Conservation (phyloP, 92 coral and sea anemone genomes). For the Palythoa caribaeorum region DNA sequence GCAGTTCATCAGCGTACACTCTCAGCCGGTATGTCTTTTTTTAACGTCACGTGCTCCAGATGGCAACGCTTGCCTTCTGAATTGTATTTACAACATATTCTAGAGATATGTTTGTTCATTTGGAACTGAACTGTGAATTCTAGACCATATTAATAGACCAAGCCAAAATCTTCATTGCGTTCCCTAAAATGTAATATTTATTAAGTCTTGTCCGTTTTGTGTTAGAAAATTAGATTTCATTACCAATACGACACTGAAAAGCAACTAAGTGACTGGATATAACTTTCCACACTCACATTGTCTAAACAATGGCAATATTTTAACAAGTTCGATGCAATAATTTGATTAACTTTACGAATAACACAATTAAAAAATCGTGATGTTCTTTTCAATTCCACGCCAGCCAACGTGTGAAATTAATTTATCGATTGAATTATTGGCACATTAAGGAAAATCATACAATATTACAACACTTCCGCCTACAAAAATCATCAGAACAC, state of each 20-base stretch:
- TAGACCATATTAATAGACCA: background rate
- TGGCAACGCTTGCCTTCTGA: conserved; percentile 37
- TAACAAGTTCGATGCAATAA: background rate
- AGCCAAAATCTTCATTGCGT: background rate
- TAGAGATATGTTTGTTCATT: conserved; percentile 19
- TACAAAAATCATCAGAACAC: background rate
- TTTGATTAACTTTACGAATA: background rate
- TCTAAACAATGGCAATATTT: background rate
- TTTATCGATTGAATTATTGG: conserved; percentile 26
- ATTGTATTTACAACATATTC: conserved; percentile 10
- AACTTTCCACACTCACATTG: background rate
- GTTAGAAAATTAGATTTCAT: background rate
- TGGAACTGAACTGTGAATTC: background rate
- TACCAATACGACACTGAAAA: background rate
- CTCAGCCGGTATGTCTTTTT: background rate
- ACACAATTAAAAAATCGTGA: conserved; percentile 22
- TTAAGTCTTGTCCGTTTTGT: background rate
- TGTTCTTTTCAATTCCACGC: conserved; percentile 42
- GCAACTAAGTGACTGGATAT: background rate
- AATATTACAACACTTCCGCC: conserved; percentile 20
- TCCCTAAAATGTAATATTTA: background rate
- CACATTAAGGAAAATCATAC: conserved; percentile 3
- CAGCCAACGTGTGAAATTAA: conserved; percentile 27
- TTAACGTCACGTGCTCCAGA: conserved; percentile 34
- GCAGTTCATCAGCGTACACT: background rate